Percentiles rank a stretch among this genome's conserved stretches.
phyloP scores from a whole-genome alignment of 2,113 vertebrate species.

The Istiophorus platypterus region DNA sequence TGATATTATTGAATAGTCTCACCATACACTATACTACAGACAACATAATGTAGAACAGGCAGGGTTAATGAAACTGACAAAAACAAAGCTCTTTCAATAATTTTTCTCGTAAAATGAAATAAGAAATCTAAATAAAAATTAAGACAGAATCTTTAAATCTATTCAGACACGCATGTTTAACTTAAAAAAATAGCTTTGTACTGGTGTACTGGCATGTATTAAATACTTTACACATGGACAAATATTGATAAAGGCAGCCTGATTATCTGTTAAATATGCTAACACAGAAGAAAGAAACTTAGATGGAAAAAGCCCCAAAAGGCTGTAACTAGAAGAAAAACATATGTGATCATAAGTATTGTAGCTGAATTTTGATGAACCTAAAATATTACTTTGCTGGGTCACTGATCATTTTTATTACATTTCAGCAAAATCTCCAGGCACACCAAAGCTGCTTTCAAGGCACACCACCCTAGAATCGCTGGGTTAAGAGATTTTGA shows the following conservation, averaged over 20 bases:
- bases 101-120: constrained; percentile 9
- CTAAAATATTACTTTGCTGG: constrained; percentile 40
- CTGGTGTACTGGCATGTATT: not conserved
- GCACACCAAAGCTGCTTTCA: constrained; percentile 39
- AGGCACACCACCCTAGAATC: constrained; percentile 19
- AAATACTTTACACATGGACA: not conserved
- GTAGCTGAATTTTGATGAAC: constrained; percentile 26
- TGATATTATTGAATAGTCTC: not conserved
- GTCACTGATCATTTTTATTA: constrained; percentile 61
- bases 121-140: constrained; percentile 11
- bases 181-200: not conserved
- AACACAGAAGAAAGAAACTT: not conserved
- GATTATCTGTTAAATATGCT: constrained; percentile 2
- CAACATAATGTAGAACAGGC: not conserved
- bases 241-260: not conserved
- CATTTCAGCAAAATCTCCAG: constrained; percentile 43
- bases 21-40: not conserved
- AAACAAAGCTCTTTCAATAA: not conserved
- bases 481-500: constrained; percentile 44
- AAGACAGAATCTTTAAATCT: constrained; percentile 2
- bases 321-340: not conserved
- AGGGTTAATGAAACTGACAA: not conserved
- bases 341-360: constrained; percentile 12
- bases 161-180: not conserved
- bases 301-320: not conserved